These are phyloP conservation scores for Eubucco bourcierii DNA, from an alignment of 2,113 vertebrate species.

Conservation along the genomic window DNA sequence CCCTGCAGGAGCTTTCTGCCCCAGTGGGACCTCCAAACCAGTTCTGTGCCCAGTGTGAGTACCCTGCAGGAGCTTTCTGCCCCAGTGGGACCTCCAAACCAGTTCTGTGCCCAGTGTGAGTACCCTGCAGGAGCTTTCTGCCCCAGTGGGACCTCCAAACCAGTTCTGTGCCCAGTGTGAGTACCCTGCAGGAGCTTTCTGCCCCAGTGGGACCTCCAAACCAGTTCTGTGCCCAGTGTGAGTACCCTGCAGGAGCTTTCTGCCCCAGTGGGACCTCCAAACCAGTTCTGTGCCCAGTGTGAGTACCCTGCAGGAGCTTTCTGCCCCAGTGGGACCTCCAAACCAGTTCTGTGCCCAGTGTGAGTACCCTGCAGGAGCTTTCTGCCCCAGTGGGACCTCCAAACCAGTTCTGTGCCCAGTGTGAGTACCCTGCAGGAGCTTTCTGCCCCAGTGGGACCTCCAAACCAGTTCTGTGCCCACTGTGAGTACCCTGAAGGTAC, in stretches of 20 bases:
- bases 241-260: constrained; percentile 83
- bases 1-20: constrained; percentile 84
- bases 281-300: constrained; percentile 81
- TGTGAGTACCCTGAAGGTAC: constrained; percentile 49
- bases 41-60: too few species aligned
- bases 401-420: constrained; percentile 78
- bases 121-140: constrained; percentile 85
- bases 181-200: constrained; percentile 84
- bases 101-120: too few species aligned
- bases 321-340: constrained; percentile 82
- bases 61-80: constrained; percentile 85
- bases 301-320: constrained; percentile 83
- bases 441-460: constrained; percentile 84
- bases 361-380: constrained; percentile 82
- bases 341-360: constrained; percentile 84
- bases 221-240: constrained; percentile 83
- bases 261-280: constrained; percentile 84
- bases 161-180: too few species aligned
- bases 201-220: constrained; percentile 82
- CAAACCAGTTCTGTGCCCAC: constrained; percentile 83
- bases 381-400: constrained; percentile 82
- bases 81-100: constrained; percentile 84
- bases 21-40: constrained; percentile 83
- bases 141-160: constrained; percentile 82
- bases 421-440: constrained; percentile 84